Base-by-base conservation (phyloP, 2,797 vertebrate genomes). In the Coccyzus lansbergi region DNA sequence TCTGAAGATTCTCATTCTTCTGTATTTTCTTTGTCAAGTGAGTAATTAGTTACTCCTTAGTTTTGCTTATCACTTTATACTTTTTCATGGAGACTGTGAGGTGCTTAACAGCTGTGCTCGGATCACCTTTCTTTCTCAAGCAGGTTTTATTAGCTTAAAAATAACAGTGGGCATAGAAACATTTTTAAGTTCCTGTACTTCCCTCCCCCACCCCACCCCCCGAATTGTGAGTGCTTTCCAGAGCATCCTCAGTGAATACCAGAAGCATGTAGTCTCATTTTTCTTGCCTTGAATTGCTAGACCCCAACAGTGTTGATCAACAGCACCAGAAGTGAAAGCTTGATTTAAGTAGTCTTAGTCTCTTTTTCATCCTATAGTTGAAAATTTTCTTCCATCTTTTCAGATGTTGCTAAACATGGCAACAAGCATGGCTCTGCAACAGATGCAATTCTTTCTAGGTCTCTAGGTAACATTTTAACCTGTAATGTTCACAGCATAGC, bases 381-480 rank as follows among this genome's bases (percentile, higher is more conserved):
- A 91, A 87, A 82, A 93, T 90, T 84, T 94, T 33, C 94, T 97
- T 97, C 97, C 68, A 90, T 96, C 96, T 96, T 89, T 93, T 92
- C 95, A 96, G 74, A 91, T 90, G 94, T 92, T 92, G 90, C 92
- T 97, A 97, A 97, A 97, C 83, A 67, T 51, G 89, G 94, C 86
- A 95, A 91, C 88, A 94, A 95, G 95, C 90, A 3, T 77, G 56
- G 90, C 90, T 96, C 88, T 94, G 94, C 94, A 96, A 94, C 97
- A 97, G 97, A 97, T 95, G 97, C 93, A 92, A 92, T 97, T 96
- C 96, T 96, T 96, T 58, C 94, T 75, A 86, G 95, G 97, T 98
- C 97, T 98, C 97, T 97, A 97, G 98, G 97, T 98, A 97, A 98
- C 97, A 96, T 98, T 98, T 98, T 97, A 98, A 98, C 98, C 97